Evolutionary conservation across 2,797 vertebrate genomes (phyloP).

Genomic region (Chiloscyllium punctatum): DNA sequence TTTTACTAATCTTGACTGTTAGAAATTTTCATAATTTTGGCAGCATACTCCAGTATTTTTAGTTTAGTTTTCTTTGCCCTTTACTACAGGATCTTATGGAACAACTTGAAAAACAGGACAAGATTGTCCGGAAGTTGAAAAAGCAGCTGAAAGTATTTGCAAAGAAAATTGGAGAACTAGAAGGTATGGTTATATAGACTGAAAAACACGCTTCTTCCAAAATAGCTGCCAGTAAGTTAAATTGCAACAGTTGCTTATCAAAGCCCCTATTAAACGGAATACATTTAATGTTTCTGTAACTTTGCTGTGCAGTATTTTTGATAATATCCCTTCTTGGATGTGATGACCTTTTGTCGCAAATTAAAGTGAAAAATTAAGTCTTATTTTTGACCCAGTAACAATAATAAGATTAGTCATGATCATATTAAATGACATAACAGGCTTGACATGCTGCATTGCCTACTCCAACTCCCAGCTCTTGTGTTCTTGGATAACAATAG

Average conservation of each 20-base stretch:
- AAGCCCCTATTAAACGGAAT: not conserved
- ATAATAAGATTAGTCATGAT: not conserved
- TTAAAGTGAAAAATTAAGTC: not conserved
- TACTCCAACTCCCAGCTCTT: no score
- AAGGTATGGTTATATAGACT: conserved; percentile 62
- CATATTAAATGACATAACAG: no score
- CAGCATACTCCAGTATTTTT: not conserved
- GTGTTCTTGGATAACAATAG: not conserved
- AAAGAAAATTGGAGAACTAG: conserved; percentile 93
- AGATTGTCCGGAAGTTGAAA: conserved; percentile 93
- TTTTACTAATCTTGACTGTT: not conserved
- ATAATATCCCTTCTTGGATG: not conserved
- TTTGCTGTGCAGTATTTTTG: no score
- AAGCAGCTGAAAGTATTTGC: conserved; percentile 97
- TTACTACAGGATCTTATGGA: conserved; percentile 87
- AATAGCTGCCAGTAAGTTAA: not conserved
- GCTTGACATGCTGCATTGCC: no score
- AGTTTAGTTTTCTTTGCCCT: not conserved
- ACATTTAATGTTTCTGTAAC: not conserved
- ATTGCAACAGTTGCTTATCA: not conserved
- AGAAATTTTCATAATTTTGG: not conserved
- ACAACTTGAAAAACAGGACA: conserved; percentile 95
- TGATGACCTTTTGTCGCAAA: not conserved
- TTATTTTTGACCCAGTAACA: not conserved
- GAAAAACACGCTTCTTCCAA: not conserved